Base-by-base conservation (phyloP, 2,113 vertebrate species). In the Pimephales promelas region DNA sequence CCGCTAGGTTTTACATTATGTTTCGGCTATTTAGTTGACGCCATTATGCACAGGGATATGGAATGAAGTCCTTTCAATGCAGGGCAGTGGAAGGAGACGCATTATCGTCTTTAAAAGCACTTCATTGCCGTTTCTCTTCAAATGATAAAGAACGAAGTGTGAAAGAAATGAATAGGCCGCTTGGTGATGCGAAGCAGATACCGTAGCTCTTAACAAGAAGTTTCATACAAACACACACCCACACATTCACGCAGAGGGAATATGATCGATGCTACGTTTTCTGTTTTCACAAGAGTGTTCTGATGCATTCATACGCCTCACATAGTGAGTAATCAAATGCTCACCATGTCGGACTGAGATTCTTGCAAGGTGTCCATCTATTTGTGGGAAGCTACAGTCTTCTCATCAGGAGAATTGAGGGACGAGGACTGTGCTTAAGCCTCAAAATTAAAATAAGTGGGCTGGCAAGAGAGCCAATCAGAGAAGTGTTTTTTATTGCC, bases 401-500 rank as follows among this genome's bases (percentile, higher is more conserved):
- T 52, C 14, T 75, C 13, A 5, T 40, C 24, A 22, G 61, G 10
- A 79, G 64, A 54, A 81, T 22, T 73, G 20, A 57, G 13, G 22
- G 16, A n/a, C 11, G 18, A 49, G 40, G 77, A 59, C 57, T 78
- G 71, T 74, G 16, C 62, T 40, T 70, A 26, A 62, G 2, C 22
- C 34, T 84, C 79, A 56, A 81, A 81, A 90, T 82, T 84, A 88
- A 86, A 86, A 64, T 84, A 81, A 78, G 88, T 56, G 71, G 85
- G 85, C 54, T 43, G 84, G 88, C 89, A 85, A 87, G 85, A 76
- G 87, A 91, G 89, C 90, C 93, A 94, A 94, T 94, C 93, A 92
- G 62, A 84, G 82, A 90, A 94, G 90, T 91, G 92, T 91, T 92
- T 91, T 40, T 90, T 86, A 88, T 90, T 92, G 89, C 92, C 94